Percentiles rank a stretch among this genome's conserved stretches.
These are phyloP conservation scores for Clupea harengus DNA, from an alignment of 2,113 vertebrate species.

Conservation along the genomic window DNA sequence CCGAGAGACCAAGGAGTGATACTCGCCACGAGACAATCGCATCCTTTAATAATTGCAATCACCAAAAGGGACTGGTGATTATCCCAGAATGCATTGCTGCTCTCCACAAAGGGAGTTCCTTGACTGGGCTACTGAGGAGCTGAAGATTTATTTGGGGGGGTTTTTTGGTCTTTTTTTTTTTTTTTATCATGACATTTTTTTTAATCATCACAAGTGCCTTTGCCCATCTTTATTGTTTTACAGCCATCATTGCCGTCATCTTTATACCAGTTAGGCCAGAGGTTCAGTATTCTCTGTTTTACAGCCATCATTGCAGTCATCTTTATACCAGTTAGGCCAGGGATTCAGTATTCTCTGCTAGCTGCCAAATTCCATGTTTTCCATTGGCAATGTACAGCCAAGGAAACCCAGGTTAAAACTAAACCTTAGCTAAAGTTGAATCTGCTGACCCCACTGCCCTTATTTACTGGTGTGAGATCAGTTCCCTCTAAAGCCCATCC, in stretches of 20 bases:
- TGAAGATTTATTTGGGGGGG: neutral
- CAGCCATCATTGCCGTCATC: neutral
- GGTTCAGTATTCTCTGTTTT: neutral
- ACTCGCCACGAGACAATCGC: neutral
- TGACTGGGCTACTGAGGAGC: neutral
- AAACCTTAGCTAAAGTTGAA: neutral
- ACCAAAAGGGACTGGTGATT: neutral
- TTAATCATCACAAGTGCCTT: slow-evolving; percentile 1
- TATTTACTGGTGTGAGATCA: neutral
- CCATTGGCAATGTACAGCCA: neutral
- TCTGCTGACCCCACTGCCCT: neutral
- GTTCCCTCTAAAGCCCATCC: neutral
- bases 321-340: neutral
- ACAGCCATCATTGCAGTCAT: neutral
- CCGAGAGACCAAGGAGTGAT: neutral
- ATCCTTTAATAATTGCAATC: neutral
- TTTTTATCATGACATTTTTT: neutral
- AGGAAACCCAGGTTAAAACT: neutral
- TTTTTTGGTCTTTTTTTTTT: neutral
- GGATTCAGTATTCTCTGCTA: neutral
- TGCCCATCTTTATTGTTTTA: neutral
- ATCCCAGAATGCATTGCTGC: neutral
- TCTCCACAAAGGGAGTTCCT: neutral
- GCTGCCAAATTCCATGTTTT: neutral
- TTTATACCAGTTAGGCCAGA: neutral